Conservation (phyloP, 2,888 invertebrate genomes). For the Drosophila antonietae region DNA sequence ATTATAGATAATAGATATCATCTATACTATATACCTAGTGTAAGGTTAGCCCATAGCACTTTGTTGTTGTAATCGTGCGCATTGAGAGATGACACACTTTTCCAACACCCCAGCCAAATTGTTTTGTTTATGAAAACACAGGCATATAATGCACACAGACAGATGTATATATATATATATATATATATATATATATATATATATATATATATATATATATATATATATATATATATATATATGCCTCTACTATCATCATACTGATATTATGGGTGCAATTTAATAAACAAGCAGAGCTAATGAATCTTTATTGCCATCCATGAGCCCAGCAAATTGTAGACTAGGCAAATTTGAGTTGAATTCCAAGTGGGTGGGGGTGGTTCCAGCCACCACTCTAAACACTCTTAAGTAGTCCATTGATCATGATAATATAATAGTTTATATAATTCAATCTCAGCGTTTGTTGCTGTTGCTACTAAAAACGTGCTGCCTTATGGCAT, state of each 20-base stretch:
- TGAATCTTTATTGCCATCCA: conserved; percentile 50
- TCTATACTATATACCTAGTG: background rate
- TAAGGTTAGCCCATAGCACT: conserved; percentile 7
- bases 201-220: too few relatives aligned
- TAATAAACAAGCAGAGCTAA: conserved; percentile 42
- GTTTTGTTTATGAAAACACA: conserved; percentile 55
- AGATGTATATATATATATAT: too few relatives aligned
- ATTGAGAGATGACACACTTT: conserved; percentile 48
- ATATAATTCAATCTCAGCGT: background rate
- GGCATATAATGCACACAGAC: conserved; percentile 9
- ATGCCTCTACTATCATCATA: conserved; percentile 14
- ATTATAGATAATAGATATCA: too few relatives aligned
- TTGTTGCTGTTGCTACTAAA: background rate
- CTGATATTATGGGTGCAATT: conserved; percentile 54
- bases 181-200: too few relatives aligned
- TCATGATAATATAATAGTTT: conserved; percentile 13
- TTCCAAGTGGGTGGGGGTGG: background rate
- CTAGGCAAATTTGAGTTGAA: conserved; percentile 9
- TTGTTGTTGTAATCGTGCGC: conserved; percentile 18
- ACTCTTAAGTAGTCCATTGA: background rate
- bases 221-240: too few relatives aligned
- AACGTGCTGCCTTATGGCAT: conserved; percentile 34
- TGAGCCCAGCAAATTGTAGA: background rate
- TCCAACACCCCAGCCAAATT: conserved; percentile 35
- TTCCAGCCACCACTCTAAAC: background rate